Percentiles rank a stretch among this genome's conserved stretches.
Conservation (phyloP, 1,140 invertebrate species). For the Tetraneura akinire region DNA sequence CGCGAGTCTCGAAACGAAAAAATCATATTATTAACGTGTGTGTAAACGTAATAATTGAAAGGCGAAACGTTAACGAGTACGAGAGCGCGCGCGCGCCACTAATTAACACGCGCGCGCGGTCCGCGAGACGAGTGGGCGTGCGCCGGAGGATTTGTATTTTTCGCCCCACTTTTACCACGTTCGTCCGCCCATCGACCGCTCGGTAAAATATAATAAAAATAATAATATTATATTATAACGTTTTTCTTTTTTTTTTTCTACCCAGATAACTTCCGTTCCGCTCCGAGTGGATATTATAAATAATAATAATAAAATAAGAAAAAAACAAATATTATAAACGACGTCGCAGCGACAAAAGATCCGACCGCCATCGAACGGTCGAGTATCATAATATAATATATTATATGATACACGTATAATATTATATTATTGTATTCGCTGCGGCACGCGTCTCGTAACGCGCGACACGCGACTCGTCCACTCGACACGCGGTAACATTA, state of each 20-base stretch:
- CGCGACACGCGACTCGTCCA: slow-evolving; percentile 26
- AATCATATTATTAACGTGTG: neutral
- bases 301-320: too few species aligned
- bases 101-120: slow-evolving; percentile 28
- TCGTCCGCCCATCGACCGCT: neutral
- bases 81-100: neutral
- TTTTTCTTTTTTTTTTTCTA: neutral
- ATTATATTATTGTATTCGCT: too few species aligned
- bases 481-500: slow-evolving; percentile 14
- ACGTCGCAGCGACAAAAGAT: neutral
- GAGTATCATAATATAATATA: neutral
- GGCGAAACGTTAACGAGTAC: slow-evolving; percentile 31
- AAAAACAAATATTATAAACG: too few species aligned
- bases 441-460: slow-evolving; percentile 36
- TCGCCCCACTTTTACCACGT: neutral
- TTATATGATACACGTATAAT: neutral
- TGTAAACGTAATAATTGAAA: slow-evolving; percentile 34
- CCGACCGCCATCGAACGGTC: neutral
- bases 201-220: neutral
- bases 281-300: too few species aligned
- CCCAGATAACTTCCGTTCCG: neutral
- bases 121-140: slow-evolving; percentile 30
- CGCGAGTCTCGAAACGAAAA: neutral
- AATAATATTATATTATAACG: neutral
- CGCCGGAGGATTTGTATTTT: neutral